Conservation (phyloP, 2,113 vertebrate genomes). For the Actenoides hombroni region DNA sequence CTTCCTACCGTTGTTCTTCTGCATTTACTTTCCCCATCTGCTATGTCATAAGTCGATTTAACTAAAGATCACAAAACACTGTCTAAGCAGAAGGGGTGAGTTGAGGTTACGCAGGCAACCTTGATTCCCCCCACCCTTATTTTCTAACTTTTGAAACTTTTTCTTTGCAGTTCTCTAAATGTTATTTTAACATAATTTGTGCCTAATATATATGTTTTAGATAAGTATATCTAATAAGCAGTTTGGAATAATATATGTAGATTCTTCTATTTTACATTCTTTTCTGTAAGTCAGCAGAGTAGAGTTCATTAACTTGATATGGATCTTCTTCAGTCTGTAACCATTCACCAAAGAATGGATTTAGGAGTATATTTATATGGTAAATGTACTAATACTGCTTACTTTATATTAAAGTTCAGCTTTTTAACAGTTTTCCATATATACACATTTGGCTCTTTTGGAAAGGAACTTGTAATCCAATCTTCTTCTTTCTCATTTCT, state of each 20-base stretch:
- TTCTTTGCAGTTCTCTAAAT: not conserved
- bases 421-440: slow-evolving; percentile 40
- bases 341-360: slow-evolving; percentile 45
- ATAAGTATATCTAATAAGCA: slow-evolving; percentile 51
- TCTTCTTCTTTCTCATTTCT: slow-evolving; percentile 38
- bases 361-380: slow-evolving; percentile 60
- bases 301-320: slow-evolving; percentile 73
- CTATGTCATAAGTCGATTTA: not conserved
- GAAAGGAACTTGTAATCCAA: slow-evolving; percentile 17
- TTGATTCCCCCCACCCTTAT: not conserved
- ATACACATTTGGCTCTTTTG: not conserved
- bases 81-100: not conserved
- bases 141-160: slow-evolving; percentile 19
- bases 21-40: not conserved
- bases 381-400: slow-evolving; percentile 57
- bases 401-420: slow-evolving; percentile 28
- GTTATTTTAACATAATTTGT: slow-evolving; percentile 47
- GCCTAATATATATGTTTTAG: slow-evolving; percentile 36
- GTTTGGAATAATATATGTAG: slow-evolving; percentile 58
- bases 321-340: slow-evolving; percentile 61
- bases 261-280: slow-evolving; percentile 61
- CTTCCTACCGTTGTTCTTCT: not conserved
- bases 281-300: slow-evolving; percentile 55
- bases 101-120: not conserved
- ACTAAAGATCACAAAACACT: not conserved